These are phyloP conservation scores for Stictocephala bisonia DNA, from an alignment of 2,888 invertebrate species.

Conservation along the genomic window DNA sequence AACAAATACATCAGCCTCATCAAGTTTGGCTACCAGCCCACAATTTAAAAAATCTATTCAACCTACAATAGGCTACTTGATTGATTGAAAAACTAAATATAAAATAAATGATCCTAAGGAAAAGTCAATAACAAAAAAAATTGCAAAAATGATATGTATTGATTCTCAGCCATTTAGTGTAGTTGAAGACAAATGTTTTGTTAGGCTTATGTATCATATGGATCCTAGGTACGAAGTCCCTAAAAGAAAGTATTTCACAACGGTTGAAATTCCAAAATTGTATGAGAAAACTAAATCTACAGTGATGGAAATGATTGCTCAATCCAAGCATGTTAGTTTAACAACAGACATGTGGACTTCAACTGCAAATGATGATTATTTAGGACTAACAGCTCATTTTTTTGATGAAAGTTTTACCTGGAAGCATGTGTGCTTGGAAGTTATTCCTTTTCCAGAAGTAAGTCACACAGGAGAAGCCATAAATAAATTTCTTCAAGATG, in stretches of 20 bases:
- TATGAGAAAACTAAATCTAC: not conserved
- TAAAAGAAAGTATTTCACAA: conserved; percentile 18
- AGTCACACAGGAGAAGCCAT: conserved; percentile 5
- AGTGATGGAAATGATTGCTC: not conserved
- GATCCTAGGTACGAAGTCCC: conserved; percentile 14
- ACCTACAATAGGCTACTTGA: no score
- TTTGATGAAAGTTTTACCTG: not conserved
- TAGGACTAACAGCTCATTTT: not conserved
- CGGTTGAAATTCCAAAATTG: not conserved
- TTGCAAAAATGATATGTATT: no score
- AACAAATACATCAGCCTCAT: no score
- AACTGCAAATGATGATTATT: conserved; percentile 8
- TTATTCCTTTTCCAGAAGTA: conserved; percentile 19
- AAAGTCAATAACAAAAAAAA: no score
- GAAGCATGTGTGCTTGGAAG: conserved; percentile 19
- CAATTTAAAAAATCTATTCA: no score
- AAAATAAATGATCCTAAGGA: no score
- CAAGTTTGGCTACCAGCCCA: no score
- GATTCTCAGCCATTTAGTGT: no score
- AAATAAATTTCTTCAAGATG: not conserved
- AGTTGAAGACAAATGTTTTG: no score
- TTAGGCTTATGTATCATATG: no score
- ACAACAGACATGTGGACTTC: conserved; percentile 23
- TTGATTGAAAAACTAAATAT: no score
- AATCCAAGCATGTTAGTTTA: not conserved